Evolutionary conservation across 2,113 vertebrate genomes (phyloP), one percentile per base, ranked within the genome.

Genomic region (Alosa alosa): DNA sequence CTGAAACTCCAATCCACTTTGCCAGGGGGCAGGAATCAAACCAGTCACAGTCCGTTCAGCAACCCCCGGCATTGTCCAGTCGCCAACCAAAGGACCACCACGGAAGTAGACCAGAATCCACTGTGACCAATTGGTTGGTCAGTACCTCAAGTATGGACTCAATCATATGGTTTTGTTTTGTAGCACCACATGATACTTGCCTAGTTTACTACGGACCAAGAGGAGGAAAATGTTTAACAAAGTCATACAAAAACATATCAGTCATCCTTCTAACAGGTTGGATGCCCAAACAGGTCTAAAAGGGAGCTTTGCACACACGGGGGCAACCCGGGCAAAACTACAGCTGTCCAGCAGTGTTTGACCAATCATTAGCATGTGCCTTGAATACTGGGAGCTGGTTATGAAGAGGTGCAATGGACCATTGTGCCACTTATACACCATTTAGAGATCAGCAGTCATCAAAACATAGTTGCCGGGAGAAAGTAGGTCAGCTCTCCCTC

Each of bases 1-100:
- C 75, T 75, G 81, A 50, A 68, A 82, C 84, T 82, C 89, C 92
- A 92, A 94, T 82, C 88, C 52, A 25, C 36, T 86, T 86, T 85
- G 86, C 82, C 39, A 64, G 84, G 72, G 84, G 31, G 68, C 25
- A 18, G 36, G 31, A 31, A 78, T 78, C 72, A 78, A 78, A 78
- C 25, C 31, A 41, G 31, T 36, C 31, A 4, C 72, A 39, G 55
- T 20, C 72, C 72, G 4, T 44, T 44, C 31, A 78, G 11, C 72
- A 78, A 39, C 31, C 11, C 72, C 36, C 22, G 1, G 39, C 72
- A 78, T 13, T 5, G 1, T 41, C 72, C 72, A 78, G 13, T 4
- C 50, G 18, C 50, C 50, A 25, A 25, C 1, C 64, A 72, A 72
- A 72, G 25, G n/a, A 31, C 5, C 25, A 25, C n/a, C 72, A 78